phyloP scores from a whole-genome alignment of 2,797 vertebrate species.

The Erithacus rubecula region DNA sequence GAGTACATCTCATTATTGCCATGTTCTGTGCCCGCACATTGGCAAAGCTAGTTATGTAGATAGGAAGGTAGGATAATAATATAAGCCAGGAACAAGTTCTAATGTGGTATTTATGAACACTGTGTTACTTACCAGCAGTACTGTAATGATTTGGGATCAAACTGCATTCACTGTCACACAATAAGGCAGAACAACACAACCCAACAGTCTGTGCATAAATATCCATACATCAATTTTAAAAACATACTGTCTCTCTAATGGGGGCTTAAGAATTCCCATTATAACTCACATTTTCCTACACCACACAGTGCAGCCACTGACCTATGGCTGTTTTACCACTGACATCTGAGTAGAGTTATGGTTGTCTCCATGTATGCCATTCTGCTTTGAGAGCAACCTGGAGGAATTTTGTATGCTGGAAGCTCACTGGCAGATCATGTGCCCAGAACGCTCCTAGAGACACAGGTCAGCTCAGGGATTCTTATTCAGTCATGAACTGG shows the following conservation, averaged over 20 bases:
- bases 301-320: background rate
- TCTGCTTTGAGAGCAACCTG: background rate
- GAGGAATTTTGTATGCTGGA: background rate
- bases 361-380: background rate
- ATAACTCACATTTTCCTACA: background rate
- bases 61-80: background rate
- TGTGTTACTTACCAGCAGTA: background rate
- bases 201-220: background rate
- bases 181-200: background rate
- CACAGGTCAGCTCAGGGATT: background rate
- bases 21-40: background rate
- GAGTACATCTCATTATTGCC: background rate
- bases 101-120: background rate
- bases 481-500: background rate
- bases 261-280: background rate
- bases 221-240: background rate
- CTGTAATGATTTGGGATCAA: background rate
- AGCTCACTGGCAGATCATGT: background rate
- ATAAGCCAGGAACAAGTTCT: background rate
- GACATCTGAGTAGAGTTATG: background rate
- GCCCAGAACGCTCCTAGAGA: background rate
- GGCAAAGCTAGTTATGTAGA: background rate
- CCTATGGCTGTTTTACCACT: fast-evolving
- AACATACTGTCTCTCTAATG: background rate
- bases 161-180: background rate